Conservation (phyloP, 2,113 vertebrate species). For the Nipponia nippon region DNA sequence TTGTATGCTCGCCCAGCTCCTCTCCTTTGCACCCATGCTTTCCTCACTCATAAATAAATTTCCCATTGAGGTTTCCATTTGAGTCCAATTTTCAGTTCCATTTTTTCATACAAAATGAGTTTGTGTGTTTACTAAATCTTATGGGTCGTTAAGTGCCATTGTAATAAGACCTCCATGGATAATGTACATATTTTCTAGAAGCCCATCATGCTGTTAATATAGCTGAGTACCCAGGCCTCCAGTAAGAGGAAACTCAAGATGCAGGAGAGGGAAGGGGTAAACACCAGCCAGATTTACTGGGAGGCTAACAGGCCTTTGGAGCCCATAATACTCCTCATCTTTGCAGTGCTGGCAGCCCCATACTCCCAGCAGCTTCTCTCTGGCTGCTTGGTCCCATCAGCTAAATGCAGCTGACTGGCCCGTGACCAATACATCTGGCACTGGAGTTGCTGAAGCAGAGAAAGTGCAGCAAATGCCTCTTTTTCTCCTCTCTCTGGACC, state of each 20-base stretch:
- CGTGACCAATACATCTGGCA: conserved; percentile 52
- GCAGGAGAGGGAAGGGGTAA: not conserved
- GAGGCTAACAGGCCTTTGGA: not conserved
- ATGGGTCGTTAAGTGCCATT: not conserved
- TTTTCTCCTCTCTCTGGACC: not conserved
- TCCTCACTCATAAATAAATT: conserved; percentile 8
- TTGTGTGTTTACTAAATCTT: conserved; percentile 29
- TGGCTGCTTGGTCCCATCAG: not conserved
- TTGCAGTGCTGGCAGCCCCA: conserved; percentile 8
- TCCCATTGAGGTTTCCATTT: conserved; percentile 9
- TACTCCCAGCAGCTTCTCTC: conserved; percentile 8
- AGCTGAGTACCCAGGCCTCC: not conserved
- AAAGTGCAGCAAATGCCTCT: conserved; percentile 38
- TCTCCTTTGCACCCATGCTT: not conserved
- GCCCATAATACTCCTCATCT: not conserved
- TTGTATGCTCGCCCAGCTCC: not conserved
- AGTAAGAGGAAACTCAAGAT: conserved; percentile 10
- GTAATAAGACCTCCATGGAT: not conserved
- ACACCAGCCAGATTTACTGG: not conserved
- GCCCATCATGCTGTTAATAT: not conserved
- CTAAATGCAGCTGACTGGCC: conserved; percentile 51
- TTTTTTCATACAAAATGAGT: conserved; percentile 15
- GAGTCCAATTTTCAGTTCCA: not conserved
- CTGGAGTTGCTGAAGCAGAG: not conserved
- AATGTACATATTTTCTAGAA: not conserved